phyloP scores from a whole-genome alignment of 2,113 vertebrate genomes.

The Jacana jacana region DNA sequence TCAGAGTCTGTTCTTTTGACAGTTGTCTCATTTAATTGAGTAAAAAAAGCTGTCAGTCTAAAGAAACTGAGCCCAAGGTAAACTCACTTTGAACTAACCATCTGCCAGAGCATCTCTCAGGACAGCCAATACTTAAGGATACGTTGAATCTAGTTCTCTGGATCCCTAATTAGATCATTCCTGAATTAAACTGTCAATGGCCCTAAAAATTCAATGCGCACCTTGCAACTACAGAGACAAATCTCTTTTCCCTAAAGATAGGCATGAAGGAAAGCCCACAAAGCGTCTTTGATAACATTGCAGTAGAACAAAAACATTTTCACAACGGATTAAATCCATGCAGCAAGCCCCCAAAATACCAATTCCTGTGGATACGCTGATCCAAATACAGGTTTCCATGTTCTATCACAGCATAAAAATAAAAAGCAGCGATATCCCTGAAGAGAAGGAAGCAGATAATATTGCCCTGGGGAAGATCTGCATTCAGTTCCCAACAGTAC shows the following conservation, averaged over 20 bases:
- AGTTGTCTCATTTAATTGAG: constrained; percentile 79
- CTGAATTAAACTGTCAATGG: constrained; percentile 71
- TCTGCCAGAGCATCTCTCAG: constrained; percentile 77
- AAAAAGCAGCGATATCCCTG: background rate
- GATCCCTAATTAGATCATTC: constrained; percentile 75
- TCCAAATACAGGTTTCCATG: background rate
- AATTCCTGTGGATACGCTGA: background rate
- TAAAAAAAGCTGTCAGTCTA: constrained; percentile 81
- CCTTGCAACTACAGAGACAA: constrained; percentile 59
- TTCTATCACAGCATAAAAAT: background rate
- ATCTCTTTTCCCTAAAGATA: constrained; percentile 48
- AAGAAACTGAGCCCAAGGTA: constrained; percentile 77
- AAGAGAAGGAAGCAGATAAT: background rate
- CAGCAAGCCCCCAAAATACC: background rate
- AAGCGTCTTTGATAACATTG: constrained; percentile 2
- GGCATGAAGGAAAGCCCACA: background rate
- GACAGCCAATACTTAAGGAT: constrained; percentile 72
- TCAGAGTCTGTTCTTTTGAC: constrained; percentile 71
- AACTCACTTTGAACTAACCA: constrained; percentile 80
- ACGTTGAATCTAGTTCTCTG: constrained; percentile 56
- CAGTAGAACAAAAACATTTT: background rate
- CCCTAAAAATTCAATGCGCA: constrained; percentile 51
- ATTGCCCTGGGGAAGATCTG: background rate
- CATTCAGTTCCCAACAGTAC: background rate
- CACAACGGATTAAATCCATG: constrained; percentile 22